Evolutionary conservation across 2,113 vertebrate genomes (phyloP), one percentile per base, ranked within the genome.

Genomic region (Dipodomys spectabilis): DNA sequence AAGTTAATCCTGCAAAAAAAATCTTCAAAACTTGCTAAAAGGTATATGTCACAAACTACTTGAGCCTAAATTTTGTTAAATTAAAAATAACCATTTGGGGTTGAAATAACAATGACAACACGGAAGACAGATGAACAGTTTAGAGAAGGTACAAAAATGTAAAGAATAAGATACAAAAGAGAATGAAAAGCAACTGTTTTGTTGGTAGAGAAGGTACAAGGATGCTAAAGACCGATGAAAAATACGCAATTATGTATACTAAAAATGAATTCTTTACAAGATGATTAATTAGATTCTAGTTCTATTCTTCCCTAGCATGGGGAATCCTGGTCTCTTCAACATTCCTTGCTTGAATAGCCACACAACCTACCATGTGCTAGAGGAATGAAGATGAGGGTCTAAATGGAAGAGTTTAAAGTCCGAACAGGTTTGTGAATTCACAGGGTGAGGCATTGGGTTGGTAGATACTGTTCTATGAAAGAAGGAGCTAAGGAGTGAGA

Each of bases 1-100:
- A 88, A 60, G 23, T 82, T 94, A 88, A 94, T 88, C 23, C 44
- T 75, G 85, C 7, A 67, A 91, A 91, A 39, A 77, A 80, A 44
- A 25, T 27, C 19, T 15, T 28, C 39, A 39, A 87, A 82, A 88
- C 77, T 60, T 57, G 65, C 2, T 39, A 28, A 88, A 69, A 7
- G 8, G 39, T 73, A 78, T 67, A 62, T 81, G 10, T 35, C 72
- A 32, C 44, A 82, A 77, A 92, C 77, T 13, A 57, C 13, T 78
- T 88, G 88, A 53, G 35, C 44, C 6, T 60, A 79, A 85, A 83
- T 94, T 64, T 84, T 65, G 68, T 10, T 79, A 78, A 92, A 15
- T 94, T 91, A 67, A 88, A 81, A 60, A 60, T 78, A 89, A 85
- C 49, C 81, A 65, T 82, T 19, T 88, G 22, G 19, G 69, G 13